These are phyloP conservation scores for Psilopogon haemacephalus DNA, from an alignment of 2,113 vertebrate species.

Conservation along the genomic window DNA sequence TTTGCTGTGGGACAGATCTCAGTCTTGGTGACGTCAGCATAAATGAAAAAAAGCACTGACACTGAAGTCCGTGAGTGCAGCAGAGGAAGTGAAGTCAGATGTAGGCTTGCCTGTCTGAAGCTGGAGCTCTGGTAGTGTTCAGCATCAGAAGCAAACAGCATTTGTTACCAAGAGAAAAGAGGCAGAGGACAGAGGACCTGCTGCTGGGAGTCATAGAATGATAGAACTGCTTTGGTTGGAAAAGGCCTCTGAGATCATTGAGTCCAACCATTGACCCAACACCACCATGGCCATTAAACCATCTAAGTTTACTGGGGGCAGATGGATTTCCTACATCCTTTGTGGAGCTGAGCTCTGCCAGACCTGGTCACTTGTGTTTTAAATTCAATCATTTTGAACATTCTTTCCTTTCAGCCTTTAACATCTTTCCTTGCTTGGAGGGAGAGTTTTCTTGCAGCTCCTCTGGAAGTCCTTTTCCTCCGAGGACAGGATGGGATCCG, in stretches of 20 bases:
- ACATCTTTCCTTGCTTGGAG: not conserved
- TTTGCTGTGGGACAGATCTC: conserved; percentile 45
- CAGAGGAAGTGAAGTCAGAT: not conserved
- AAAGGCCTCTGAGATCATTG: too few species aligned
- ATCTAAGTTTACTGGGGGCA: not conserved
- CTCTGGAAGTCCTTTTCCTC: not conserved
- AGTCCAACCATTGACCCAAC: too few species aligned
- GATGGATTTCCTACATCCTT: not conserved
- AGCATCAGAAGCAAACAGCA: not conserved
- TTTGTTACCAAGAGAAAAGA: not conserved
- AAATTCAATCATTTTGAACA: not conserved
- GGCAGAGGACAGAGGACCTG: not conserved
- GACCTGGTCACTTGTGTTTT: not conserved
- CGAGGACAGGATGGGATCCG: not conserved
- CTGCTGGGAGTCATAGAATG: not conserved
- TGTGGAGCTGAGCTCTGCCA: not conserved
- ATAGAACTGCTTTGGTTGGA: too few species aligned
- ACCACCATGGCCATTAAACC: too few species aligned
- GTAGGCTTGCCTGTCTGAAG: not conserved
- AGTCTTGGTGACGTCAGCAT: conserved; percentile 1
- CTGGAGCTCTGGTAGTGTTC: not conserved
- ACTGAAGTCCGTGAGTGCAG: not conserved
- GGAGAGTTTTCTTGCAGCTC: not conserved
- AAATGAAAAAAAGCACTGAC: conserved; percentile 2
- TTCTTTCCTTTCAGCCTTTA: not conserved